Percentiles rank a stretch among this genome's conserved stretches.
phyloP scores from a whole-genome alignment of 2,888 invertebrate genomes.

The Pelosia muscerda region DNA sequence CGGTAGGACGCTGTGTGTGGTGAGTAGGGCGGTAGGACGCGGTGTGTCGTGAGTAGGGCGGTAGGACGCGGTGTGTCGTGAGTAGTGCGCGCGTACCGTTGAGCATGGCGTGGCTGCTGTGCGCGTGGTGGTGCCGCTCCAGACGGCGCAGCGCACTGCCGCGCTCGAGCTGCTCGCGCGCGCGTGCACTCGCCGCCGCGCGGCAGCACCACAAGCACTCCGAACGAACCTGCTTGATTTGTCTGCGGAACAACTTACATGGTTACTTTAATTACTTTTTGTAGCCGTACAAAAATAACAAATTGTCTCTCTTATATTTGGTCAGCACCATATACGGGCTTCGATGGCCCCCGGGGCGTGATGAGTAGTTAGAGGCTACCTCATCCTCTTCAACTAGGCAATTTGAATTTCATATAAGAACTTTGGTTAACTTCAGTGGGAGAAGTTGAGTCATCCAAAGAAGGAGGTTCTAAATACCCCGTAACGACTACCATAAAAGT shows the following conservation, averaged over 20 bases:
- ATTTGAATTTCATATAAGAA: no score
- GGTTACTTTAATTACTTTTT: neutral
- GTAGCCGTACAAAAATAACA: neutral
- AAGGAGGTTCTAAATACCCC: no score
- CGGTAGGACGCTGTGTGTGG: no score
- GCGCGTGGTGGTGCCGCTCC: conserved; percentile 68
- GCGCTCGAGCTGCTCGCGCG: conserved; percentile 91
- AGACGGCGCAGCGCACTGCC: conserved; percentile 93
- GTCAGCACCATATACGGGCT: neutral
- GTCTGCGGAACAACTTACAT: conserved; percentile 49
- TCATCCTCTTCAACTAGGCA: no score
- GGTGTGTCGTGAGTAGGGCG: no score
- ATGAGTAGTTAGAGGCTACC: no score
- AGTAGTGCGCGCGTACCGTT: conserved; percentile 52
- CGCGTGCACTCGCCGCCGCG: conserved; percentile 93
- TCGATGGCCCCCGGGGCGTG: no score
- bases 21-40: neutral
- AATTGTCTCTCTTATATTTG: neutral
- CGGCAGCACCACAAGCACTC: conserved; percentile 90
- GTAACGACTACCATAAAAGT: no score
- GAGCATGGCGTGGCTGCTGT: conserved; percentile 56
- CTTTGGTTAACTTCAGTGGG: no score
- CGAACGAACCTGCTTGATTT: conserved; percentile 61
- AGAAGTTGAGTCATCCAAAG: no score
- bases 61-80: neutral